Conservation (phyloP, 2,888 invertebrate genomes). For the Drosophila cognata region DNA sequence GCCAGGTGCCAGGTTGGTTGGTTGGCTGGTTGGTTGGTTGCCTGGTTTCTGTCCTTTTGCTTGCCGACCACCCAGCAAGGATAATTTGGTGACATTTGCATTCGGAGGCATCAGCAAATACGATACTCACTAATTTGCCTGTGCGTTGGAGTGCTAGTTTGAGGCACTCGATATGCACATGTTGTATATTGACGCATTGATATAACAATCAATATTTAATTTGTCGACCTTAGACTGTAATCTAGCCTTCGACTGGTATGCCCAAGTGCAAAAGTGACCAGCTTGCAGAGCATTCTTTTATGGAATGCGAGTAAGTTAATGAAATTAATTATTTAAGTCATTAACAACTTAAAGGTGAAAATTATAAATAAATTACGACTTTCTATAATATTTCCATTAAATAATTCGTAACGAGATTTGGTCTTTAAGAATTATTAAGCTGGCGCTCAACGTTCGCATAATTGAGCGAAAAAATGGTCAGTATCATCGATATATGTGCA, state of each 20-base stretch:
- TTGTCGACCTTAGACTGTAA: conserved; percentile 45
- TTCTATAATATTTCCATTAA: background rate
- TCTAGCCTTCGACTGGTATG: background rate
- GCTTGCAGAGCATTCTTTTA: background rate
- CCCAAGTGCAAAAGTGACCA: background rate
- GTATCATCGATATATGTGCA: conserved; percentile 58
- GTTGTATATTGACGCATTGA: conserved; percentile 71
- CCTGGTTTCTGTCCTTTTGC: conserved; percentile 2
- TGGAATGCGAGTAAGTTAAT: background rate
- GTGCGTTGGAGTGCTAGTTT: conserved; percentile 57
- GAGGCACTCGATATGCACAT: conserved; percentile 66
- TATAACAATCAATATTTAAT: conserved; percentile 82
- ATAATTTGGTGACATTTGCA: conserved; percentile 61
- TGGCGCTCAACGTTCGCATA: conserved; percentile 18
- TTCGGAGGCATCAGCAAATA: conserved; percentile 50
- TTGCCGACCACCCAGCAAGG: background rate
- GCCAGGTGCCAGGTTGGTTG: background rate
- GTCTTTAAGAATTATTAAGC: conserved; percentile 8
- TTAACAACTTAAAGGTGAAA: background rate
- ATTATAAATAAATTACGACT: background rate
- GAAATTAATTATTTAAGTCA: background rate
- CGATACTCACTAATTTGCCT: conserved; percentile 30
- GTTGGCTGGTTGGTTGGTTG: background rate
- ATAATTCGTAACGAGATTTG: background rate
- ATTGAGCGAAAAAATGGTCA: conserved; percentile 47